These are phyloP conservation scores for Acleris laterana DNA, from an alignment of 2,888 invertebrate species.

Conservation along the genomic window DNA sequence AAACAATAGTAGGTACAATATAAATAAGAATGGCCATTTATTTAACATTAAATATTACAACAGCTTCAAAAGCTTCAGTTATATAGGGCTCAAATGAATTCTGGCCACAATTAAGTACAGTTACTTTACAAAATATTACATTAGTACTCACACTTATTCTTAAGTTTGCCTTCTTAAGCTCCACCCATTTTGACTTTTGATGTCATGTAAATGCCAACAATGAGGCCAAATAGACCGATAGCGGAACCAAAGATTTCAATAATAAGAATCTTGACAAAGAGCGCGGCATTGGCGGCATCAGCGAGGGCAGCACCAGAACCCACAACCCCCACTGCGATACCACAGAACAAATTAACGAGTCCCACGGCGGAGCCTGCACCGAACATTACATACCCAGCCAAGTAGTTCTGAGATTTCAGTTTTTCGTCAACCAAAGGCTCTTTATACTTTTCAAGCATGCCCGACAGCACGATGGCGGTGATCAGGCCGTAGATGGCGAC, in stretches of 20 bases:
- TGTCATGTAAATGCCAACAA: constrained; percentile 98
- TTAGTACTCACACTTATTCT: constrained; percentile 74
- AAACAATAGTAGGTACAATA: constrained; percentile 37
- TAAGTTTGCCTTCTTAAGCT: constrained; percentile 67
- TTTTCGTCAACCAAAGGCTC: constrained; percentile 64
- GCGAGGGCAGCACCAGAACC: constrained; percentile 99
- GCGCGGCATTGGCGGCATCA: constrained; percentile 97
- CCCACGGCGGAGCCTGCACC: constrained; percentile 98
- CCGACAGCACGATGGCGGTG: constrained; percentile 98
- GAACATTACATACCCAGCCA: constrained; percentile 97
- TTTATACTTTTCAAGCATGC: constrained; percentile 88
- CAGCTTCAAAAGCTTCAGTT: constrained; percentile 8
- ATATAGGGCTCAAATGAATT: constrained; percentile 12
- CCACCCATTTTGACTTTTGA: constrained; percentile 91
- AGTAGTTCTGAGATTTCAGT: constrained; percentile 88
- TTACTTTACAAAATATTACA: constrained; percentile 36
- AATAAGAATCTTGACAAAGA: constrained; percentile 99
- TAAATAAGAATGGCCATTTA: constrained; percentile 35
- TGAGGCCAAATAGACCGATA: constrained; percentile 98
- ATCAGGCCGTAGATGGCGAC: constrained; percentile 99
- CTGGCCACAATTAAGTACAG: constrained; percentile 6
- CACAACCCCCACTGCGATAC: constrained; percentile 97
- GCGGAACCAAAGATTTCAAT: constrained; percentile 99
- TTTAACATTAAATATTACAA: constrained; percentile 28
- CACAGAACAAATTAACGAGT: constrained; percentile 97